phyloP scores from a whole-genome alignment of 2,888 invertebrate species.

The Adineta ricciae region DNA sequence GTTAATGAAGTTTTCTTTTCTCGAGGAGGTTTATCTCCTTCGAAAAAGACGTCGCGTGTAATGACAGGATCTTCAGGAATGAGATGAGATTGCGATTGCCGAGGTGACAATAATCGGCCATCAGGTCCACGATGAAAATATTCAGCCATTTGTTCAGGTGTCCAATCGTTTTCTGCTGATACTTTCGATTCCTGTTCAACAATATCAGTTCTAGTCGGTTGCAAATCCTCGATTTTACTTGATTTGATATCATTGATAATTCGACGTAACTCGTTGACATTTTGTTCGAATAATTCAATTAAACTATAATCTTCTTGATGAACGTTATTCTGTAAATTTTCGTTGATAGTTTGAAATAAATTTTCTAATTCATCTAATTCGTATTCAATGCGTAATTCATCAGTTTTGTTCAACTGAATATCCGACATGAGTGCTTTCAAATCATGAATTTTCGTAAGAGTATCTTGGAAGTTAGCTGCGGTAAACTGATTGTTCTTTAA shows the following conservation, averaged over 20 bases:
- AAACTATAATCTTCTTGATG: background rate
- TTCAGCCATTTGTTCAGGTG: conserved; percentile 13
- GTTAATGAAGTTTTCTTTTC: background rate
- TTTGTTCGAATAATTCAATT: conserved; percentile 11
- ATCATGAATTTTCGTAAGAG: background rate
- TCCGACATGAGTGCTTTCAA: background rate
- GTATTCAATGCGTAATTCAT: conserved; percentile 13
- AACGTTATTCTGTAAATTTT: background rate
- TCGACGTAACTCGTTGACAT: conserved; percentile 1
- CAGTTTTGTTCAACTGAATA: background rate
- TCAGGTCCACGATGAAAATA: background rate
- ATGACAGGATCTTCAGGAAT: background rate
- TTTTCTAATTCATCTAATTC: conserved; percentile 16
- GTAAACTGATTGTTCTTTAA: background rate
- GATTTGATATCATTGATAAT: conserved; percentile 4
- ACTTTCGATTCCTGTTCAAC: background rate
- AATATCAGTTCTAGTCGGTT: background rate
- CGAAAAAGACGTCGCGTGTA: background rate
- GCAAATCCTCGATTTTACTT: background rate
- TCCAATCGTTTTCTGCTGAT: background rate
- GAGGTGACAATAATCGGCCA: background rate
- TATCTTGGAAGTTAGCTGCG: background rate
- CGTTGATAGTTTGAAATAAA: background rate
- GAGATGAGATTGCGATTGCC: background rate
- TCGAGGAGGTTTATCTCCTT: background rate